A percentile compares a stretch with the other conserved stretches of the same genome.
These are phyloP conservation scores for Anadara kagoshimensis DNA, from an alignment of 1,140 invertebrate genomes.

Conservation along the genomic window DNA sequence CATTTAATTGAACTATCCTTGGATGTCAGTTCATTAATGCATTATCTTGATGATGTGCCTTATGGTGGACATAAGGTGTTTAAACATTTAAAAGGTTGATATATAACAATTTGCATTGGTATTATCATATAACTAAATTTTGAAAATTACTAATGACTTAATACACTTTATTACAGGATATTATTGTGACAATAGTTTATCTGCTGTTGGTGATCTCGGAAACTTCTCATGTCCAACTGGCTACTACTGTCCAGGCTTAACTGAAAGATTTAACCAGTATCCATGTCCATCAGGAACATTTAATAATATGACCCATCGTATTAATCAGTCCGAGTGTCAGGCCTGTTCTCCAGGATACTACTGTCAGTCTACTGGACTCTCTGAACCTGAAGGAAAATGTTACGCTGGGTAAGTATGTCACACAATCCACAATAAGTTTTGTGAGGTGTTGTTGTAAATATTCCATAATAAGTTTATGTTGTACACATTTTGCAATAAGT, in stretches of 20 bases:
- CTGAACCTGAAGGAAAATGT: slow-evolving; percentile 65
- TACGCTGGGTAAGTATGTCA: slow-evolving; percentile 57
- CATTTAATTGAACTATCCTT: too few species aligned
- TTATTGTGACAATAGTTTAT: slow-evolving; percentile 67
- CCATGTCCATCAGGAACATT: slow-evolving; percentile 65
- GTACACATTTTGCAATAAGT: too few species aligned
- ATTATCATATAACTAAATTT: not conserved
- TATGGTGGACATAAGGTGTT: too few species aligned
- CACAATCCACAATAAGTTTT: not conserved
- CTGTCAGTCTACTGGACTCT: slow-evolving; percentile 61
- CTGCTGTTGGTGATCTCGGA: slow-evolving; percentile 54
- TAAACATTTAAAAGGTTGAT: too few species aligned
- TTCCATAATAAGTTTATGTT: too few species aligned
- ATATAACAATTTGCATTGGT: too few species aligned
- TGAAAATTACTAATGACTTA: not conserved
- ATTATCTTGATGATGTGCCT: too few species aligned
- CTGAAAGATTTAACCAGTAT: slow-evolving; percentile 57
- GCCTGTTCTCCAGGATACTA: slow-evolving; percentile 62
- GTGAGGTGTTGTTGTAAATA: not conserved
- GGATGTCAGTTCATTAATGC: too few species aligned
- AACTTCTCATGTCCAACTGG: slow-evolving; percentile 61
- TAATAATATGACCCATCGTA: slow-evolving; percentile 60
- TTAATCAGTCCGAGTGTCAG: slow-evolving; percentile 52
- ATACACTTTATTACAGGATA: slow-evolving; percentile 55
- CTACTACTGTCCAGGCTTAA: slow-evolving; percentile 63